Conservation (phyloP, 2,113 vertebrate genomes). For the Accipiter cooperii region DNA sequence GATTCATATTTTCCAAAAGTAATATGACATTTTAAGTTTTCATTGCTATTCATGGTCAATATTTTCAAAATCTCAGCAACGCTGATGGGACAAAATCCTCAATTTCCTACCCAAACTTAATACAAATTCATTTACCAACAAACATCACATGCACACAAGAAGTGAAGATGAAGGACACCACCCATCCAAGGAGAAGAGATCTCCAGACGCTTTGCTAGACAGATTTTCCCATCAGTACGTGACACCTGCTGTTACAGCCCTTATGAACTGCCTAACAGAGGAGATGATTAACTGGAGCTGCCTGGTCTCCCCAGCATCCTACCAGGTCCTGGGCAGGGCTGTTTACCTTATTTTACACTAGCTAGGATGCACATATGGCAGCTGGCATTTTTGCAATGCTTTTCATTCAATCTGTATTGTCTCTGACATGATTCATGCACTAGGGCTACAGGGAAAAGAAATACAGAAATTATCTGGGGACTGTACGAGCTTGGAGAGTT, state of each 20-base stretch:
- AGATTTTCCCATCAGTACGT: background rate
- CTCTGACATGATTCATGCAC: background rate
- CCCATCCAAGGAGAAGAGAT: background rate
- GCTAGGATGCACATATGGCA: background rate
- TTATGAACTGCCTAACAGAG: background rate
- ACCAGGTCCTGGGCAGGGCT: background rate
- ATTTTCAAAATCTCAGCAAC: background rate
- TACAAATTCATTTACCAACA: background rate
- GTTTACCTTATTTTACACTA: background rate
- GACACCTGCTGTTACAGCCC: background rate
- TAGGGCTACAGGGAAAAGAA: background rate
- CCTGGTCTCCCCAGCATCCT: background rate
- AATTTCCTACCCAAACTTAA: background rate
- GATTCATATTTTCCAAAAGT: background rate
- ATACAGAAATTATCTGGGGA: background rate
- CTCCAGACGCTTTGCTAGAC: background rate
- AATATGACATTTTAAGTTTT: background rate
- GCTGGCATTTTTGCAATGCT: background rate
- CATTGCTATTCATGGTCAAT: background rate
- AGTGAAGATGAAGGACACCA: background rate
- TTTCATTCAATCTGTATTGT: background rate
- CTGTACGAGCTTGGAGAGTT: background rate
- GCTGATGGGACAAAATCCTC: background rate
- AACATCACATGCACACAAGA: background rate
- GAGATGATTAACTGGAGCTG: background rate